phyloP scores from a whole-genome alignment of 2,797 vertebrate species.

The Danio aesculapii region DNA sequence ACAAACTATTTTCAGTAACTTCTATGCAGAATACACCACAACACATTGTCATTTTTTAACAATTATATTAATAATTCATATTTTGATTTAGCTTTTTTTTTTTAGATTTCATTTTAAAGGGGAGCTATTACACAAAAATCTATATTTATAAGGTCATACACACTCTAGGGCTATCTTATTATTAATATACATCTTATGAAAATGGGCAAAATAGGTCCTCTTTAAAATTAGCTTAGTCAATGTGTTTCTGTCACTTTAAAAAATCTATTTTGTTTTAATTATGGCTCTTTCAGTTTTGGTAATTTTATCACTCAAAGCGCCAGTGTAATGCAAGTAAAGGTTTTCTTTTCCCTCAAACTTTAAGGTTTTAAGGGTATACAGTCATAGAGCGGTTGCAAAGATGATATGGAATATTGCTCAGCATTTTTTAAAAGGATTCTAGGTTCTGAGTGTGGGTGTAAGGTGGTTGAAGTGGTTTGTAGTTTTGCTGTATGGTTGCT shows the following conservation, averaged over 20 bases:
- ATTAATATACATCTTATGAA: too few relatives aligned
- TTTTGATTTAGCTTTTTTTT: background rate
- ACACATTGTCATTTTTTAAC: too few relatives aligned
- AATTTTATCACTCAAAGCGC: too few relatives aligned
- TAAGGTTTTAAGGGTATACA: background rate
- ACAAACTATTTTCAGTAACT: background rate
- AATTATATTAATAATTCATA: background rate
- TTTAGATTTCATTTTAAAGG: background rate
- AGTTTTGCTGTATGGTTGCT: background rate
- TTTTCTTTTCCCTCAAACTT: too few relatives aligned
- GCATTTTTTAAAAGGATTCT: background rate
- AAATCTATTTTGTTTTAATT: background rate
- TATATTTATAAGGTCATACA: too few relatives aligned
- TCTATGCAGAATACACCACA: background rate
- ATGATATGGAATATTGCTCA: background rate
- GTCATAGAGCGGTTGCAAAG: background rate
- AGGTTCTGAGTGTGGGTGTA: background rate
- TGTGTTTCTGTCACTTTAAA: too few relatives aligned
- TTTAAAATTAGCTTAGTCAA: too few relatives aligned
- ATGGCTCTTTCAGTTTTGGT: background rate
- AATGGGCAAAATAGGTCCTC: too few relatives aligned
- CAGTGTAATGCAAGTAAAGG: background rate
- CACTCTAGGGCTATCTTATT: too few relatives aligned
- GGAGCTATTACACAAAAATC: too few relatives aligned
- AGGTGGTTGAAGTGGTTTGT: background rate